Evolutionary conservation across 2,888 invertebrate genomes (phyloP).

Genomic region (Yponomeuta sedellus): DNA sequence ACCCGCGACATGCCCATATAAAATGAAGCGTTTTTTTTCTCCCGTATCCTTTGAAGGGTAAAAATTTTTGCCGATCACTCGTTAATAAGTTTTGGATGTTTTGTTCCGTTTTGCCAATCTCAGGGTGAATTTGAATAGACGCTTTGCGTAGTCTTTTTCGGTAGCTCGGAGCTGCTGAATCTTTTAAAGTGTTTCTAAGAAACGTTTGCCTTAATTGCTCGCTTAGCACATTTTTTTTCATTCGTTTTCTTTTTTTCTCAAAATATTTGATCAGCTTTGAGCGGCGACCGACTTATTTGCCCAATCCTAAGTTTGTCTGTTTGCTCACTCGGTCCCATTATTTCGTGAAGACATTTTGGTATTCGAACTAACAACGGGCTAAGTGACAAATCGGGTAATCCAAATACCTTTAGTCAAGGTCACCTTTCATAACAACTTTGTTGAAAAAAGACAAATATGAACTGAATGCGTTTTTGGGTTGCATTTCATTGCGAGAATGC

Average conservation of each 20-base stretch:
- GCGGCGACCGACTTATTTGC: slow-evolving; percentile 19
- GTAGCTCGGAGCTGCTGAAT: slow-evolving; percentile 37
- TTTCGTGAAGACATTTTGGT: slow-evolving; percentile 30
- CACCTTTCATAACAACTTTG: not conserved
- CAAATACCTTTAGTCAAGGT: slow-evolving; percentile 3
- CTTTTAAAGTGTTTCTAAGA: slow-evolving; percentile 36
- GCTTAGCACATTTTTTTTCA: slow-evolving; percentile 23
- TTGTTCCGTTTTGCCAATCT: slow-evolving; percentile 45
- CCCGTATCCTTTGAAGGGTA: slow-evolving; percentile 31
- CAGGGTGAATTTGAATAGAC: slow-evolving; percentile 47
- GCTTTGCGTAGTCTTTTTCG: slow-evolving; percentile 37
- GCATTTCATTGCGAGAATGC: not conserved
- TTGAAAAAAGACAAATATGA: slow-evolving; percentile 3
- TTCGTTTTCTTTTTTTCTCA: slow-evolving; percentile 20
- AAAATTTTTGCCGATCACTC: slow-evolving; percentile 38
- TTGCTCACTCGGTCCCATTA: slow-evolving; percentile 24
- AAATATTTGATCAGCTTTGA: slow-evolving; percentile 24
- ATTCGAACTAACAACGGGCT: slow-evolving; percentile 31
- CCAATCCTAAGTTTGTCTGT: slow-evolving; percentile 20
- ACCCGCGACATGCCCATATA: slow-evolving; percentile 25
- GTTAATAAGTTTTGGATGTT: slow-evolving; percentile 36
- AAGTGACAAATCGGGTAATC: slow-evolving; percentile 31
- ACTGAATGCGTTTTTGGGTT: slow-evolving; percentile 1
- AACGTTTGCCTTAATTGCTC: slow-evolving; percentile 34
- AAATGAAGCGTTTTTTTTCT: slow-evolving; percentile 31